Conservation (phyloP, 2,113 vertebrate genomes). For the Barbus barbus region DNA sequence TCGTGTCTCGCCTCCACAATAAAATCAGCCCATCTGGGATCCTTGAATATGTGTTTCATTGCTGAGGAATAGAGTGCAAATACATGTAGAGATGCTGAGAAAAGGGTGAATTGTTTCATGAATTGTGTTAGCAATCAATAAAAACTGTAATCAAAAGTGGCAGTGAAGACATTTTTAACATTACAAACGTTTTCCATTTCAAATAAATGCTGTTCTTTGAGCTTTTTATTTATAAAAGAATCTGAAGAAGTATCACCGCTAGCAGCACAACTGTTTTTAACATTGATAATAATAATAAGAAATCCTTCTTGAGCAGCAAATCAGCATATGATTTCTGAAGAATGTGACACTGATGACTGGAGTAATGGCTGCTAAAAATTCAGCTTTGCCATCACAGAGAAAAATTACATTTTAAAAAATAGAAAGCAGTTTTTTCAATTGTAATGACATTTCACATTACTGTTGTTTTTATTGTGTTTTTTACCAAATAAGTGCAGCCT, state of each 20-base stretch:
- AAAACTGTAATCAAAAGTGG: too few relatives aligned
- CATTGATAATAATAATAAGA: background rate
- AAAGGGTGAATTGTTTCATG: too few relatives aligned
- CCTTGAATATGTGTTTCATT: conserved; percentile 50
- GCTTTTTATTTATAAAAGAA: background rate
- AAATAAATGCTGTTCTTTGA: too few relatives aligned
- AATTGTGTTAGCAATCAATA: too few relatives aligned
- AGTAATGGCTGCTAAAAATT: background rate
- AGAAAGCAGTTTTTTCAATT: background rate
- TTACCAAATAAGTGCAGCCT: background rate
- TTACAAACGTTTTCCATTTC: background rate
- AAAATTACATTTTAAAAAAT: background rate
- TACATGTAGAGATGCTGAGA: conserved; percentile 22
- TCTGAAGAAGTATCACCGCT: too few relatives aligned
- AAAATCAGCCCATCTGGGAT: conserved; percentile 70
- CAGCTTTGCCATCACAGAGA: too few relatives aligned
- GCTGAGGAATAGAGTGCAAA: conserved; percentile 42
- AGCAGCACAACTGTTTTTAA: background rate
- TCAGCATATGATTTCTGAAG: background rate
- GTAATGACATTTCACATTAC: background rate
- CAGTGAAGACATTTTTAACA: background rate
- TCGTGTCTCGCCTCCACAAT: conserved; percentile 73
- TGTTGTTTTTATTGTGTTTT: background rate
- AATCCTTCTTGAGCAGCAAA: background rate
- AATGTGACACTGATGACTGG: background rate